Percentiles rank a stretch among this genome's conserved stretches.
Evolutionary conservation across 2,797 vertebrate species (phyloP).

Genomic region (Eurystomus glaucurus): DNA sequence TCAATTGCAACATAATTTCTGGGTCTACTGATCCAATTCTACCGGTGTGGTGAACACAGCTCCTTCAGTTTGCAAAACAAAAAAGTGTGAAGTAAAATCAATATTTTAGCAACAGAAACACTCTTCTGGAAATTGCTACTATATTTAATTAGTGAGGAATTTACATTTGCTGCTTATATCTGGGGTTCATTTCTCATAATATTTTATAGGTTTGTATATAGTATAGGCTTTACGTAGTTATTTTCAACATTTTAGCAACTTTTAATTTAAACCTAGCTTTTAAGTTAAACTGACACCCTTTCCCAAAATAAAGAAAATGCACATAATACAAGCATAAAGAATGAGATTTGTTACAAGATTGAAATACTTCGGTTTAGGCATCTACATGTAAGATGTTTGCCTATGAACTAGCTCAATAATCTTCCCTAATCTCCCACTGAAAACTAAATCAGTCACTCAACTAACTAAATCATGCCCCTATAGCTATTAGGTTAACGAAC

Average conservation of each 20-base stretch:
- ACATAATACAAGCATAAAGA: neutral
- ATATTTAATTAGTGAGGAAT: neutral
- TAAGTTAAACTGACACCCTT: neutral
- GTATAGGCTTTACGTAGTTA: neutral
- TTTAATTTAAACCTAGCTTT: neutral
- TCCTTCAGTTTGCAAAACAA: neutral
- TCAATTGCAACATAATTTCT: neutral
- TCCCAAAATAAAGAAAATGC: neutral
- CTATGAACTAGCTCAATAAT: neutral
- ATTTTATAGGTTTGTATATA: neutral
- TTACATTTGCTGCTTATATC: neutral
- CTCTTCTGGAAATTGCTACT: neutral
- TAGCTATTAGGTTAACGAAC: neutral
- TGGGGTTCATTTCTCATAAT: neutral
- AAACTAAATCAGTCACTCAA: neutral
- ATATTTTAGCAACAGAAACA: neutral
- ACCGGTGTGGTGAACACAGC: neutral
- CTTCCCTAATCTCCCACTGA: neutral
- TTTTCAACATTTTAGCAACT: neutral
- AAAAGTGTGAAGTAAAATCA: neutral
- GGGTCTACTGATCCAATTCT: neutral
- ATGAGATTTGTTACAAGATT: neutral
- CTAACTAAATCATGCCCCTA: neutral
- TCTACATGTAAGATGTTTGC: neutral
- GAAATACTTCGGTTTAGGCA: neutral